Base-by-base conservation (phyloP, 2,888 invertebrate genomes). In the Calliopum simillimum region DNA sequence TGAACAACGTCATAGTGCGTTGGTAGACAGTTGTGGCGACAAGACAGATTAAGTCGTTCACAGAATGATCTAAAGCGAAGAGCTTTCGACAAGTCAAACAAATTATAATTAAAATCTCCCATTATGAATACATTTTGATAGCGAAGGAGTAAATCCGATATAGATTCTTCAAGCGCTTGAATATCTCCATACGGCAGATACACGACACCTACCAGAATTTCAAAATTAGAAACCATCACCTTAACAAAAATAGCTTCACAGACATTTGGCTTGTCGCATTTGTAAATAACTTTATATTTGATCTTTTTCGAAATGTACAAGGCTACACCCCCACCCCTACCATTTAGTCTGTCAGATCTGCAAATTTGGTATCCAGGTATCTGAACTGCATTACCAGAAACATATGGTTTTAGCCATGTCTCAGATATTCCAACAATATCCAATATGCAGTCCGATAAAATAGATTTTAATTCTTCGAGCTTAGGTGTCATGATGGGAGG, bases 81-180 rank as follows among this genome's bases (percentile, higher is more conserved):
- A 19, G 55, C 14, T n/a, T 62, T 61, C 1, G n/a, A 25, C 2
- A n/a, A 4, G 62, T 63, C 53, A 55, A 69, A 68, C 21, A 67
- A 33, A 47, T 67, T 67, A 23, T 46, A 58, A 25, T 58, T 58
- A 21, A 56, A 66, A 46, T 68, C 59, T 41, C 58, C 59, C 47
- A 58, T 59, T 21, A 49, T 3, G 12, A 59, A 19, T 12, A 69
- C 14, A 33, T 56, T 33, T 4, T 44, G 19, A 46, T 47, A 56
- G 2, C 19, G 62, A 11, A 6, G 3, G 55, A 63, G 13, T 8
- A 66, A 12, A 41, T 61, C 53, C 19, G n/a, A 41, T 19, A 49
- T 16, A 3, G 4, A 6, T 14, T 68, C 43, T 21, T 68, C 53
- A 68, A 68, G 53, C 2, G n/a, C 14, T 13, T 4, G 1, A 2